A percentile compares a stretch with the other conserved stretches of the same genome.
These are phyloP conservation scores for Grus americana DNA, from an alignment of 2,113 vertebrate species.

Conservation along the genomic window DNA sequence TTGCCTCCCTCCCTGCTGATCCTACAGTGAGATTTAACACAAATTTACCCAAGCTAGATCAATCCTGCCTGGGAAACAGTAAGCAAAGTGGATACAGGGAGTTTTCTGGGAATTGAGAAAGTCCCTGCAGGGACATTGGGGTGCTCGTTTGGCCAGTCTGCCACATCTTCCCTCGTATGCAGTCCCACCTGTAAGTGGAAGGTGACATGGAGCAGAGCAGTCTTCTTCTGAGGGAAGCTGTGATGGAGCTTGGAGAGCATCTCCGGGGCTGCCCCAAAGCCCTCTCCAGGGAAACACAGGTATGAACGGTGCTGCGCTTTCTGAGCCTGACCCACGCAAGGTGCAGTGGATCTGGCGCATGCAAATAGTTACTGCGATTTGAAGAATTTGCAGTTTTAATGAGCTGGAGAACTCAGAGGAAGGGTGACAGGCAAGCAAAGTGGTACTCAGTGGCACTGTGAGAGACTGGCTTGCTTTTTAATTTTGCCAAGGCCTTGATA, in stretches of 20 bases:
- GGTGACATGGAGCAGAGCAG: background rate
- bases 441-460: background rate
- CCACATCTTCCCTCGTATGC: fast-evolving
- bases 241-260: background rate
- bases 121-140: background rate
- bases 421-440: background rate
- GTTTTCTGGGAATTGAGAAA: background rate
- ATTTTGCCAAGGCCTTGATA: background rate
- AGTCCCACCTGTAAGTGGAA: background rate
- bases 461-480: background rate
- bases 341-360: background rate
- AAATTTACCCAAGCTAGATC: background rate
- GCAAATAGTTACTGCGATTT: background rate
- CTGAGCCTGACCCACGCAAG: fast-evolving
- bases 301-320: background rate
- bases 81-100: background rate
- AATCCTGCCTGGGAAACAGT: background rate
- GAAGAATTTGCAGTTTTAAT: background rate
- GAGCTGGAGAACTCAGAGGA: background rate
- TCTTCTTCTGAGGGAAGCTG: background rate
- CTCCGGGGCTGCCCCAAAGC: background rate
- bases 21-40: background rate
- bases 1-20: background rate
- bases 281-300: background rate
- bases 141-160: background rate